Percentiles rank a stretch among this genome's conserved stretches.
Conservation (phyloP, 1,140 invertebrate genomes). For the Hylaeus volcanicus region DNA sequence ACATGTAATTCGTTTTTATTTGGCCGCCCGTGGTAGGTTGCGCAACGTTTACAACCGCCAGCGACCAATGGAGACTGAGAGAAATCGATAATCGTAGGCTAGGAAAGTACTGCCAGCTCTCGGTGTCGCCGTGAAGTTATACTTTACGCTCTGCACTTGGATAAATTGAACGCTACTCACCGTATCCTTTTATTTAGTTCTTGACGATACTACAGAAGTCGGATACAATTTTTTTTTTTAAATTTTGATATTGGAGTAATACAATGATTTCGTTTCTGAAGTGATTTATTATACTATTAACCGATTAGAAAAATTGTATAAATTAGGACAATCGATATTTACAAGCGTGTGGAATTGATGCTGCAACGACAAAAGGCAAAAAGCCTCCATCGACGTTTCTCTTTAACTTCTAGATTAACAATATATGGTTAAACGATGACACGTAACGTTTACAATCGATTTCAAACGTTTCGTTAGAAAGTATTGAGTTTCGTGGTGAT, state of each 20-base stretch:
- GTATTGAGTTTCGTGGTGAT: slow-evolving; percentile 94
- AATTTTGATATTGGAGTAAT: not conserved
- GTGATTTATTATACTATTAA: not conserved
- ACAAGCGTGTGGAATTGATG: slow-evolving; percentile 1
- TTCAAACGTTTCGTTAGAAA: slow-evolving; percentile 54
- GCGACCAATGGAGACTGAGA: not conserved
- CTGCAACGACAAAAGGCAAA: not conserved
- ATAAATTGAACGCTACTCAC: too few species aligned
- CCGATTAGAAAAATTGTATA: slow-evolving; percentile 7
- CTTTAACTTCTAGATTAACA: not conserved
- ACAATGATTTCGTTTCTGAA: not conserved
- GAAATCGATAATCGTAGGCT: slow-evolving; percentile 16
- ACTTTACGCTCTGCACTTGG: not conserved
- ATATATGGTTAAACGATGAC: not conserved
- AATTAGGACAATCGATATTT: not conserved
- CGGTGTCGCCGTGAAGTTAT: not conserved
- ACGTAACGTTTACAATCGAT: not conserved
- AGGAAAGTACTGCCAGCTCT: slow-evolving; percentile 8
- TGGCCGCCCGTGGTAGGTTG: slow-evolving; percentile 47
- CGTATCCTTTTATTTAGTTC: too few species aligned
- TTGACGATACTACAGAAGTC: too few species aligned
- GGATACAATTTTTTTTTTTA: too few species aligned
- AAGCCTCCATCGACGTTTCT: not conserved
- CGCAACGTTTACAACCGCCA: slow-evolving; percentile 40
- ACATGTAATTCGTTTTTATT: slow-evolving; percentile 73